Evolutionary conservation across 1,140 invertebrate genomes (phyloP).

Genomic region (Aleiodes sp.): DNA sequence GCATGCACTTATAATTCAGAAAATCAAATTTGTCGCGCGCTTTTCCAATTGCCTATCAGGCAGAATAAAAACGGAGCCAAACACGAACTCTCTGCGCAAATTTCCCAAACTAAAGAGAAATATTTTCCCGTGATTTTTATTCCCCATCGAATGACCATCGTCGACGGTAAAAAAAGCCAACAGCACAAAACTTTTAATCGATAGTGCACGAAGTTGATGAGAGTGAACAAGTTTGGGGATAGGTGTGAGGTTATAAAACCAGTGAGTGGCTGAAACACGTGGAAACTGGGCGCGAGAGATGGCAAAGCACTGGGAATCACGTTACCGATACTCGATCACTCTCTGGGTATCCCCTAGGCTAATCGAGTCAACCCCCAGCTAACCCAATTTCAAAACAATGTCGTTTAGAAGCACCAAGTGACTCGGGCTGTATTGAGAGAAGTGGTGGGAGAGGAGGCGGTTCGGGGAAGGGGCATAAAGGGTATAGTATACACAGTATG

Average conservation of each 20-base stretch:
- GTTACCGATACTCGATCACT: constrained; percentile 42
- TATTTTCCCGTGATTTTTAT: background rate
- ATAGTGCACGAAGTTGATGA: too few relatives aligned
- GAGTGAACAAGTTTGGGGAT: background rate
- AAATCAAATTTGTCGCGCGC: too few relatives aligned
- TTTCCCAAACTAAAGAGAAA: too few relatives aligned
- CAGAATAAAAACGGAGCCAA: too few relatives aligned
- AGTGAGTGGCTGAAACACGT: background rate
- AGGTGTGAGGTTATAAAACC: background rate
- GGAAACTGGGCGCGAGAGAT: constrained; percentile 8
- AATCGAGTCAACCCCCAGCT: constrained; percentile 48
- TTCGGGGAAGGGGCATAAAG: constrained; percentile 32
- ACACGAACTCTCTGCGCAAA: too few relatives aligned
- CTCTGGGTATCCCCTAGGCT: constrained; percentile 26
- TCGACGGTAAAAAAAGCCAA: too few relatives aligned
- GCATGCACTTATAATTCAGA: too few relatives aligned
- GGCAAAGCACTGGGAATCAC: constrained; percentile 31
- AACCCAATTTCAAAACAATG: constrained; percentile 58
- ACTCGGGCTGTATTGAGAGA: constrained; percentile 1
- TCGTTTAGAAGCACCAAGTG: constrained; percentile 41
- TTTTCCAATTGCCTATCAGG: too few relatives aligned
- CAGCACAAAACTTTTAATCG: too few relatives aligned
- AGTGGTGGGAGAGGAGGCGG: background rate
- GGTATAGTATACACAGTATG: constrained; percentile 14
- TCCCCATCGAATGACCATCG: background rate